phyloP scores from a whole-genome alignment of 2,888 invertebrate species.

The Hyppa rectilinea region DNA sequence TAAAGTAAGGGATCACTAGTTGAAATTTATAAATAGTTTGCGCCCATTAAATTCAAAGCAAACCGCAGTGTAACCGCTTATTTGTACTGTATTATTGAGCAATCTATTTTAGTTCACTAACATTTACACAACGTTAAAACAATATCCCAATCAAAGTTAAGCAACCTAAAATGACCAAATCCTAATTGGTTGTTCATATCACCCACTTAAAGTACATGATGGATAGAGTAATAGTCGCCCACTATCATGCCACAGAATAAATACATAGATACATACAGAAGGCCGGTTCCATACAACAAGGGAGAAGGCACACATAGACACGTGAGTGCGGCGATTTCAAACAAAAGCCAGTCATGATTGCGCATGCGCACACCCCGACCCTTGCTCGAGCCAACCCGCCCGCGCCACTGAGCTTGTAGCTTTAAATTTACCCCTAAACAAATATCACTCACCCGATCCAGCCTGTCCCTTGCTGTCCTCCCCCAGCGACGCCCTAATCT shows the following conservation, averaged over 20 bases:
- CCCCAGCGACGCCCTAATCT: too few relatives aligned
- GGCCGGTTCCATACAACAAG: background rate
- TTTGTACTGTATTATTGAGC: background rate
- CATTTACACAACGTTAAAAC: constrained; percentile 39
- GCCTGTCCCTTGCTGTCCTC: too few relatives aligned
- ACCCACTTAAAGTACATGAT: constrained; percentile 48
- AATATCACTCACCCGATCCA: too few relatives aligned
- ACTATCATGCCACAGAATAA: constrained; percentile 21
- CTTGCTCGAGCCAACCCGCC: too few relatives aligned
- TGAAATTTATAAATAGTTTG: background rate
- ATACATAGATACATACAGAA: background rate
- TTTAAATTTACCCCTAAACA: too few relatives aligned
- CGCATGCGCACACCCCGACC: too few relatives aligned
- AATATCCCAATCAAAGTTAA: constrained; percentile 47
- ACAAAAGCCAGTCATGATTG: background rate
- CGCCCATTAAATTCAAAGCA: background rate
- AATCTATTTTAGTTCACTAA: constrained; percentile 3
- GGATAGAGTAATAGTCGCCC: constrained; percentile 47
- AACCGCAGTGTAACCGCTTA: background rate
- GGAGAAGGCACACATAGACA: background rate
- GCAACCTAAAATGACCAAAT: constrained; percentile 39
- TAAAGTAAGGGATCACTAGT: background rate
- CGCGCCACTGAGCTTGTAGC: too few relatives aligned
- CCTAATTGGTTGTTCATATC: constrained; percentile 55
- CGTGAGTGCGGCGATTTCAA: background rate